phyloP scores from a whole-genome alignment of 2,113 vertebrate genomes.

The Rhipidura dahli region DNA sequence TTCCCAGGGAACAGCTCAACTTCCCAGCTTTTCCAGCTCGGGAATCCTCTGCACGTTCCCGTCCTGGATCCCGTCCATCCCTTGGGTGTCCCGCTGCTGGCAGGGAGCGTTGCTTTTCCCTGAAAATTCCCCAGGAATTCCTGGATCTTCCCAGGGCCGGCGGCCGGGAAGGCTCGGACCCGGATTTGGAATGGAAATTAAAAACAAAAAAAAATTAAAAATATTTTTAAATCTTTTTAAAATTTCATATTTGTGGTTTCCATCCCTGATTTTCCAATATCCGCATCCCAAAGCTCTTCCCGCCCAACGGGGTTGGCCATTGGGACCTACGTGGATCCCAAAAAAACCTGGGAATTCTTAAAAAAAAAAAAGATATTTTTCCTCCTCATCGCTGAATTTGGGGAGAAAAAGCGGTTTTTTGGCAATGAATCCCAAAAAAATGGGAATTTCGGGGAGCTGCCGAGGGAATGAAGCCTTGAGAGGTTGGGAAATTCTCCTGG shows the following conservation, averaged over 20 bases:
- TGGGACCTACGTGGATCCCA: not conserved
- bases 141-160: not conserved
- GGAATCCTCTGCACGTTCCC: not conserved
- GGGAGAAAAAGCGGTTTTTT: not conserved
- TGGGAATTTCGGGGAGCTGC: not conserved
- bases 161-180: not conserved
- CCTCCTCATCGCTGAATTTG: too few species aligned
- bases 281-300: not conserved
- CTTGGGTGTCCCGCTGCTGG: too few species aligned
- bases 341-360: not conserved
- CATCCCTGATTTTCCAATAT: not conserved
- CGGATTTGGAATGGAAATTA: not conserved
- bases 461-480: rapidly evolving
- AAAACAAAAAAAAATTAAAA: not conserved
- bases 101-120: too few species aligned
- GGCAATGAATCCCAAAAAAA: rapidly evolving
- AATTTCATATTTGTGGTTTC: not conserved
- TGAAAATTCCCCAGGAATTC: too few species aligned
- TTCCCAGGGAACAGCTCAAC: not conserved
- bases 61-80: too few species aligned
- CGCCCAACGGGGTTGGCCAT: not conserved
- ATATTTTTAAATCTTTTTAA: too few species aligned
- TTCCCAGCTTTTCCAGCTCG: not conserved
- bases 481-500: not conserved
- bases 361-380: not conserved